Evolutionary conservation across 92 coral and sea anemone genomes (phyloP), one percentile per base, ranked within the genome.

Genomic region (Heliopora coerulea): DNA sequence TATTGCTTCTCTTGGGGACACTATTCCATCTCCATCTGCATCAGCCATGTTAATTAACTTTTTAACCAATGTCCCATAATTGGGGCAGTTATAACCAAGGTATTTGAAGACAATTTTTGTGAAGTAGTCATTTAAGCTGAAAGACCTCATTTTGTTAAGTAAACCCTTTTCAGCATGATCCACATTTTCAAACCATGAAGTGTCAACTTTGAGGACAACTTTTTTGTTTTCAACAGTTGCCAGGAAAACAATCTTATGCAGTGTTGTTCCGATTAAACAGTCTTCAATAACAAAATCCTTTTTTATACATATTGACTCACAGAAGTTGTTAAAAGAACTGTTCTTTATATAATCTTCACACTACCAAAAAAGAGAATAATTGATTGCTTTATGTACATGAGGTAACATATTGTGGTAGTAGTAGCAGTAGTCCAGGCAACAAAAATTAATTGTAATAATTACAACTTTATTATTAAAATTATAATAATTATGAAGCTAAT

Each of bases 81-180:
- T 29, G 26, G 66, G 3, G 30, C 66, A 60, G 35, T 60, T 60
- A 40, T 60, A 26, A 9, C 66, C 66, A 60, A 60, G 35, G 14
- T 60, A 60, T 34, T 13, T 60, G 18, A 40, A 60, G 9, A 60
- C 66, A 8, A 60, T 29, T 18, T 60, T 20, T 6, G 8, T 8
- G 15, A 60, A 60, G 66, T 28, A 60, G 18, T 14, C 35, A 15
- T 24, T 60, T 12, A 19, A 8, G 20, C 5, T 60, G 31, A 60
- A 54, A 54, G 24, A 19, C 4, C 12, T 19, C 12, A 1, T 27
- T 12, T 21, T 17, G 23, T 54, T 54, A 1, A 23, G 10, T 19
- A 54, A 37, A 37, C 11, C 4, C 42, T 37, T 37, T 37, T 37
- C 42, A 37, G 42, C 42, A 37, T 37, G 6, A 37, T 37, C 11